phyloP scores from a whole-genome alignment of 2,797 vertebrate genomes.

The Danio tinwini region DNA sequence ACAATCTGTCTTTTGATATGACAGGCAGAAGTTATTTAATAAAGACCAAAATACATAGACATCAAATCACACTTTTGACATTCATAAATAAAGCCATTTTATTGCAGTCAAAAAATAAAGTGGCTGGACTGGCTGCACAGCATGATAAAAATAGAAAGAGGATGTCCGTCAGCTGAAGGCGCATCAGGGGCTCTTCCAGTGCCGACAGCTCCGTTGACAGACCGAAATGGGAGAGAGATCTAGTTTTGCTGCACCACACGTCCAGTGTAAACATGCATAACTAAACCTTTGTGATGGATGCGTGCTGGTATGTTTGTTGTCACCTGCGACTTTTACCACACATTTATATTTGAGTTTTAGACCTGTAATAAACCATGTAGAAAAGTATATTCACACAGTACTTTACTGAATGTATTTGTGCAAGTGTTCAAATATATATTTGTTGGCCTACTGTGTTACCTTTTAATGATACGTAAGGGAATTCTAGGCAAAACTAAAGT shows the following conservation, averaged over 20 bases:
- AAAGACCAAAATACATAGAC: not conserved
- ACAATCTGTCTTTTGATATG: slow-evolving; percentile 1
- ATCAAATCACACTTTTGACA: slow-evolving; percentile 1
- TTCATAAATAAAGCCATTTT: not conserved
- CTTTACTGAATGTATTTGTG: not conserved
- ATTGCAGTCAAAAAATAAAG: slow-evolving; percentile 19
- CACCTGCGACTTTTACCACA: not conserved
- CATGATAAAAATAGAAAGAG: slow-evolving; percentile 6
- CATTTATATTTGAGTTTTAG: not conserved
- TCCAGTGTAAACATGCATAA: not conserved
- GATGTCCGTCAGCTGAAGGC: slow-evolving; percentile 8
- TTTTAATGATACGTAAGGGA: not conserved
- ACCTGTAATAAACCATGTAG: not conserved
- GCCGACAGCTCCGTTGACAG: slow-evolving; percentile 17
- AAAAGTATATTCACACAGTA: not conserved
- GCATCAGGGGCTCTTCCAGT: slow-evolving; percentile 15
- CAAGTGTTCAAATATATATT: not conserved
- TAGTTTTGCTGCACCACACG: slow-evolving; percentile 14
- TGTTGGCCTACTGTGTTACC: not conserved
- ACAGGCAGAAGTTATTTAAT: not conserved
- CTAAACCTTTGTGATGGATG: slow-evolving; percentile 10
- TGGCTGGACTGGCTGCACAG: slow-evolving; percentile 5
- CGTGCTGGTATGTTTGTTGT: not conserved
- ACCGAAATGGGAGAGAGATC: slow-evolving; percentile 4
- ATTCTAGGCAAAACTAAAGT: not conserved